phyloP scores from a whole-genome alignment of 2,113 vertebrate genomes.

The Microtus ochrogaster region DNA sequence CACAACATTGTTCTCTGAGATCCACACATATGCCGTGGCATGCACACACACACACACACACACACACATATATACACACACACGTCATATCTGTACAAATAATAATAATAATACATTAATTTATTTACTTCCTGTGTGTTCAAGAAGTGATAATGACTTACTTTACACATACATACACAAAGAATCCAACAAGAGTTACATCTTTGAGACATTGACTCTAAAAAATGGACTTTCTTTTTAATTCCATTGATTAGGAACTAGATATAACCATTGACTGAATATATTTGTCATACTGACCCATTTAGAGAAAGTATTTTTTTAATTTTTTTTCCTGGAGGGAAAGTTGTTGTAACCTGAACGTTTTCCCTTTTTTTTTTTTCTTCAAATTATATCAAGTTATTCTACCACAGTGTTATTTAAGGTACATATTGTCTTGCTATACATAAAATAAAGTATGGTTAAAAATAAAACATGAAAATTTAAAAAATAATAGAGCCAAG shows the following conservation, averaged over 20 bases:
- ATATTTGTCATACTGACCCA: background rate
- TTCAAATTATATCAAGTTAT: background rate
- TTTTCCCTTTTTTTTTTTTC: background rate
- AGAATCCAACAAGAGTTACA: background rate
- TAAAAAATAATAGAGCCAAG: background rate
- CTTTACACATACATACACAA: background rate
- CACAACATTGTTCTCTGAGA: background rate
- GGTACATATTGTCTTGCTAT: background rate
- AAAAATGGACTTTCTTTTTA: background rate
- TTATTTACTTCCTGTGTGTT: background rate
- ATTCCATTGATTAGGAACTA: background rate
- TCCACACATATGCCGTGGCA: background rate
- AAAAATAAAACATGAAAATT: background rate
- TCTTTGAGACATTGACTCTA: background rate
- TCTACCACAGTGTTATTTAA: background rate
- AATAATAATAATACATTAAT: no score
- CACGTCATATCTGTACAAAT: background rate
- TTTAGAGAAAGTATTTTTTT: background rate
- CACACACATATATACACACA: no score
- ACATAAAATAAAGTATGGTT: background rate
- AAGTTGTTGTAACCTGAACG: background rate
- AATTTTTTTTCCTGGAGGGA: background rate
- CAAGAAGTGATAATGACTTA: background rate
- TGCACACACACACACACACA: background rate
- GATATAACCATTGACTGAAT: background rate